These are phyloP conservation scores for Illadopsis cleaveri DNA, from an alignment of 2,113 vertebrate species.

Conservation along the genomic window DNA sequence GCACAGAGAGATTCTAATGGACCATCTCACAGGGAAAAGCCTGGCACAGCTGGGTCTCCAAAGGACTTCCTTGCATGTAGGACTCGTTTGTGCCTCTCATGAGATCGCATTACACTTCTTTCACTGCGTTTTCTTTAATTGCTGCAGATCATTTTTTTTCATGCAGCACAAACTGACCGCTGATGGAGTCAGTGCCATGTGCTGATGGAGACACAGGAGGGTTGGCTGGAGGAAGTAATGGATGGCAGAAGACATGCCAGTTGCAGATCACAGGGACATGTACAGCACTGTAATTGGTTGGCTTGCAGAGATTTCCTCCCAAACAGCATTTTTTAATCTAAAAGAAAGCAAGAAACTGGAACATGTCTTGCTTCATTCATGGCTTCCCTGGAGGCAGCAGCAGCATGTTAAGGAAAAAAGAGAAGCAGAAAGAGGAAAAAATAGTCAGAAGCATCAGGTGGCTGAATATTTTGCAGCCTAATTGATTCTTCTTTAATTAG, in stretches of 20 bases:
- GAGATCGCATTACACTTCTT: neutral
- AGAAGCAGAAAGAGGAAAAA: constrained; percentile 34
- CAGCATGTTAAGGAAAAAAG: neutral
- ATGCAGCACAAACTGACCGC: neutral
- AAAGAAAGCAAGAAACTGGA: constrained; percentile 28
- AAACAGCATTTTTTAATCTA: neutral
- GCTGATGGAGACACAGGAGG: neutral
- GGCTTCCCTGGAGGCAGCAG: constrained; percentile 54
- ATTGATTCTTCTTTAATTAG: constrained; percentile 65
- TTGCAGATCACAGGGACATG: neutral
- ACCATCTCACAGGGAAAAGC: neutral
- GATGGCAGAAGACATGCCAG: neutral
- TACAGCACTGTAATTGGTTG: neutral
- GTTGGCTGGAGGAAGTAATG: neutral
- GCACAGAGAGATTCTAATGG: neutral
- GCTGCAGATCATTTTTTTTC: neutral
- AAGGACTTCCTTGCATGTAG: neutral
- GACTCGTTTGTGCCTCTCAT: neutral
- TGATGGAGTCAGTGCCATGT: neutral
- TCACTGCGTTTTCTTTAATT: neutral
- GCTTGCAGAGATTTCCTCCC: neutral
- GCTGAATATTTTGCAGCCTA: constrained; percentile 35
- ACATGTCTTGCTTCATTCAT: neutral
- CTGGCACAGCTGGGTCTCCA: fast-evolving
- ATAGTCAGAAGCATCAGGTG: constrained; percentile 50